phyloP scores from a whole-genome alignment of 1,140 invertebrate genomes.

The Octopus sinensis region DNA sequence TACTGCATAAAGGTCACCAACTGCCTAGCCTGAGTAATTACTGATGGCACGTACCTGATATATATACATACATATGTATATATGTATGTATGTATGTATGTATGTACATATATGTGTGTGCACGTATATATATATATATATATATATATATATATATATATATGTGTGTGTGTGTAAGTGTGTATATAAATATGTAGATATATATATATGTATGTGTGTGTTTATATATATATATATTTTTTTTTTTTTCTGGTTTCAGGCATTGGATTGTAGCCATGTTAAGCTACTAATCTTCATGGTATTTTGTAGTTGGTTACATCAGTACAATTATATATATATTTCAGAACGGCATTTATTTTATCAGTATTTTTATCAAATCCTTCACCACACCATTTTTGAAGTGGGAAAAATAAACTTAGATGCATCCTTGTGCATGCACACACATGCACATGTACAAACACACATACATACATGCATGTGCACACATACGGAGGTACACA shows the following conservation, averaged over 20 bases:
- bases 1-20: no score
- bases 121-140: neutral
- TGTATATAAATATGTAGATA: neutral
- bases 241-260: no score
- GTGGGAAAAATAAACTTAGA: neutral
- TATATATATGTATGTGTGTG: neutral
- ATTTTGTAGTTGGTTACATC: no score
- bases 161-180: neutral
- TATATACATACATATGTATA: neutral
- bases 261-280: no score
- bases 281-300: no score
- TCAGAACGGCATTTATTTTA: no score
- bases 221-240: neutral
- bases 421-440: neutral
- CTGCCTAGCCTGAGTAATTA: no score
- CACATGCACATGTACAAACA: neutral
- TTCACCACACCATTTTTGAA: no score
- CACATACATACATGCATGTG: neutral
- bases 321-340: no score
- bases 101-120: neutral
- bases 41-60: no score
- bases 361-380: no score
- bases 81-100: neutral
- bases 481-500: neutral
- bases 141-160: constrained; percentile 5